phyloP scores from a whole-genome alignment of 2,113 vertebrate genomes.

The Pongo abelii region DNA sequence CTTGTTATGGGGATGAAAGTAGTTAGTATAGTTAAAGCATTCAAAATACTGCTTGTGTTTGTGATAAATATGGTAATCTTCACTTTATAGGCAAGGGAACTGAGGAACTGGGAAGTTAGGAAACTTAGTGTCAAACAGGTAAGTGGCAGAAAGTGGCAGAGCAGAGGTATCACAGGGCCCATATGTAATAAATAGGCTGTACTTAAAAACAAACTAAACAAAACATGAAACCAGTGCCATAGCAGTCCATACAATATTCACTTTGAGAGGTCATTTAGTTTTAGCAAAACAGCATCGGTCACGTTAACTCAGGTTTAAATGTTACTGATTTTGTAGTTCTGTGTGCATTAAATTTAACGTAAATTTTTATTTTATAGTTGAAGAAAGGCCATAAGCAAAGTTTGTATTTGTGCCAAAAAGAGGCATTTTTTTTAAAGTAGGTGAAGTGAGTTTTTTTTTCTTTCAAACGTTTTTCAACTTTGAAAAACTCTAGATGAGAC shows the following conservation, averaged over 20 bases:
- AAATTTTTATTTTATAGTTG: not conserved
- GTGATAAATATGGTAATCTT: not conserved
- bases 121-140: not conserved
- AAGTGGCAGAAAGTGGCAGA: not conserved
- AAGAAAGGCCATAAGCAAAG: not conserved
- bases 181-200: not conserved
- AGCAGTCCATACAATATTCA: not conserved
- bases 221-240: not conserved
- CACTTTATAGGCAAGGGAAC: not conserved
- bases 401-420: not conserved
- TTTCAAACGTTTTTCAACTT: not conserved
- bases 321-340: not conserved
- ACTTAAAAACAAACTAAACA: not conserved
- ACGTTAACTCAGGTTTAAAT: not conserved
- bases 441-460: not conserved
- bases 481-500: not conserved
- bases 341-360: conserved; percentile 6
- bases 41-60: not conserved
- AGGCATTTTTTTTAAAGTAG: not conserved
- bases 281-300: not conserved
- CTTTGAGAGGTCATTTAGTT: not conserved
- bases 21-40: not conserved
- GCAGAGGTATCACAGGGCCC: not conserved
- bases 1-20: not conserved
- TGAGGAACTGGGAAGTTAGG: not conserved